phyloP scores from a whole-genome alignment of 2,797 vertebrate genomes.

The Syndactyla subalaris region DNA sequence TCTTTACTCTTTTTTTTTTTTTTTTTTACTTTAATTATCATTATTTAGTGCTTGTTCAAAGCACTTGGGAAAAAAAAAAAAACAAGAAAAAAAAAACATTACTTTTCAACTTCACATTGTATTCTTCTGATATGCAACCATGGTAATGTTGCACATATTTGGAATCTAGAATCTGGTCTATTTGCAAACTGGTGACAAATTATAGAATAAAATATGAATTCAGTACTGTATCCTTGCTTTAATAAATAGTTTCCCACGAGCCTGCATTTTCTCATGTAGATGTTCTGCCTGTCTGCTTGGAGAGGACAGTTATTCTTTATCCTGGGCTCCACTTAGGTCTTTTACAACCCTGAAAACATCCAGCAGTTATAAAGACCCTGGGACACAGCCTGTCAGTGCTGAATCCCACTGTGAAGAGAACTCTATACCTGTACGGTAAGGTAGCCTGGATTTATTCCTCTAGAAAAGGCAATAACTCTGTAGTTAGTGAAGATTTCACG shows the following conservation, averaged over 20 bases:
- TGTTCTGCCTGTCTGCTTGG: background rate
- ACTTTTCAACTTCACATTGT: background rate
- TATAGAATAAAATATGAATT: background rate
- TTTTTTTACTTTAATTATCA: background rate
- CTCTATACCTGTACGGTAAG: constrained; percentile 42
- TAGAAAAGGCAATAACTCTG: constrained; percentile 60
- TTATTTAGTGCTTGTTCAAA: background rate
- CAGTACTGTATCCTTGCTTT: background rate
- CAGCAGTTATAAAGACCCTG: constrained; percentile 26
- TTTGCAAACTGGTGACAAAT: background rate
- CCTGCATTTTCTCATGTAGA: background rate
- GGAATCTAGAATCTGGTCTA: background rate
- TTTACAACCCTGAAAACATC: constrained; percentile 45
- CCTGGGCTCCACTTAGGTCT: background rate
- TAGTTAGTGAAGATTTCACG: constrained; percentile 63
- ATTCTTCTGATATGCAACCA: background rate
- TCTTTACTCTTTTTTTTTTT: background rate
- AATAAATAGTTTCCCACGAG: background rate
- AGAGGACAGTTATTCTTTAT: constrained; percentile 43
- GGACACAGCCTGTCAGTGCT: constrained; percentile 4
- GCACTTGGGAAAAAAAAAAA: background rate
- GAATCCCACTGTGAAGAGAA: constrained; percentile 39
- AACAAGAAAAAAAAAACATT: background rate
- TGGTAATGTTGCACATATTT: background rate
- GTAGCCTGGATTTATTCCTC: constrained; percentile 68